phyloP scores from a whole-genome alignment of 2,797 vertebrate species.

The Acipenser ruthenus region DNA sequence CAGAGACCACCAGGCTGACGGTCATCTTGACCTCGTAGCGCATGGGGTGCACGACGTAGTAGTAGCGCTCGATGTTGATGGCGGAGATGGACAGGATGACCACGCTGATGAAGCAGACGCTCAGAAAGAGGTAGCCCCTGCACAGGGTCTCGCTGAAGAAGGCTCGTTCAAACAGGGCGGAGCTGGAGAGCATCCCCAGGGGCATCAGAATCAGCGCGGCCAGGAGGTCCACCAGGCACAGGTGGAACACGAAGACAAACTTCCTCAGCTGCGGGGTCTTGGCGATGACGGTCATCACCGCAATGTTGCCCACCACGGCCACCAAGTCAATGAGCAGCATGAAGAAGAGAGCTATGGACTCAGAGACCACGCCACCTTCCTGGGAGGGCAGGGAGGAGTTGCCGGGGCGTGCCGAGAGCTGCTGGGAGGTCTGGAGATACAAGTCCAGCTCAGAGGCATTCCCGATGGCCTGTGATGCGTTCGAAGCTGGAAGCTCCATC shows the following conservation, averaged over 20 bases:
- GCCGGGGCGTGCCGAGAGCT: constrained; percentile 50
- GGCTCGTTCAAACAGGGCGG: constrained; percentile 54
- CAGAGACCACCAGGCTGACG: constrained; percentile 72
- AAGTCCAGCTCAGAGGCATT: constrained; percentile 56
- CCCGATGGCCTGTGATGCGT: constrained; percentile 59
- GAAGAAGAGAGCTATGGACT: constrained; percentile 72
- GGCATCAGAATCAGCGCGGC: constrained; percentile 92
- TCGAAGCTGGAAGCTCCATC: constrained; percentile 76
- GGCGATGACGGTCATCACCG: constrained; percentile 85
- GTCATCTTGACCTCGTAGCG: constrained; percentile 96
- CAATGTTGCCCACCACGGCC: constrained; percentile 82
- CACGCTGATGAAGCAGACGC: constrained; percentile 84
- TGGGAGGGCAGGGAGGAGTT: constrained; percentile 52
- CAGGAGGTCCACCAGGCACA: constrained; percentile 91
- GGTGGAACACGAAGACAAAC: constrained; percentile 94
- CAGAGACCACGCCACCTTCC: constrained; percentile 48
- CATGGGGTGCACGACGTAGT: constrained; percentile 93
- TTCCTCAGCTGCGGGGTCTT: constrained; percentile 83
- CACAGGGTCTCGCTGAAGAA: constrained; percentile 77
- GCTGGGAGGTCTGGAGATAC: constrained; percentile 30
- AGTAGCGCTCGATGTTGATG: constrained; percentile 94
- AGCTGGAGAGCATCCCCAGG: constrained; percentile 68
- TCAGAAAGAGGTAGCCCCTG: constrained; percentile 84
- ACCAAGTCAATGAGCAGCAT: constrained; percentile 86
- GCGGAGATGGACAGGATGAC: constrained; percentile 93